Conservation (phyloP, 1,140 invertebrate species). For the Tribolium castaneum region DNA sequence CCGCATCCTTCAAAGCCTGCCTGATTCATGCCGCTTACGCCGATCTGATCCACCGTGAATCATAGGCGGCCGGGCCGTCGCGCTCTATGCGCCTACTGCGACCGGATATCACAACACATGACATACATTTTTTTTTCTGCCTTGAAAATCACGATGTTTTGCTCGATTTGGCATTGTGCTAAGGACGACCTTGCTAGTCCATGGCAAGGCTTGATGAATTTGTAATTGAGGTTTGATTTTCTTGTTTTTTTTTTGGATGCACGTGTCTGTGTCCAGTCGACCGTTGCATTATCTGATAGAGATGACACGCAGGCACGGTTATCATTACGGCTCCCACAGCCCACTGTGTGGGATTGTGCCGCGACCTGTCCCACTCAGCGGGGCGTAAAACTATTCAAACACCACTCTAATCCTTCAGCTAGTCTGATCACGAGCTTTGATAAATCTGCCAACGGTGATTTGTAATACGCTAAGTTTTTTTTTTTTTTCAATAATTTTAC, state of each 20-base stretch:
- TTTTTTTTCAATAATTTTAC: too few species aligned
- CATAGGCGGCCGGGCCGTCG: slow-evolving; percentile 39
- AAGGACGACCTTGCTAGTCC: too few species aligned
- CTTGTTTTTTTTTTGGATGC: background rate
- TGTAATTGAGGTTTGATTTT: too few species aligned
- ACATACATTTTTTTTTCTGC: background rate
- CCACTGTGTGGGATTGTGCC: slow-evolving; percentile 29
- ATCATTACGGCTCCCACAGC: slow-evolving; percentile 39
- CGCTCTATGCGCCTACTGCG: too few species aligned
- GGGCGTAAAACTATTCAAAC: slow-evolving; percentile 42
- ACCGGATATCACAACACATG: slow-evolving; percentile 8
- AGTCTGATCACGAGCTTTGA: slow-evolving; percentile 22
- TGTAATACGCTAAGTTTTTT: background rate
- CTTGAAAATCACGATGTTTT: too few species aligned
- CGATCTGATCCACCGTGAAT: too few species aligned
- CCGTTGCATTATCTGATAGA: slow-evolving; percentile 38
- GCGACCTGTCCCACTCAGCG: slow-evolving; percentile 42
- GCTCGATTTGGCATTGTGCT: too few species aligned
- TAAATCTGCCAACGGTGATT: slow-evolving; percentile 26
- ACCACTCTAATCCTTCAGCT: slow-evolving; percentile 36
- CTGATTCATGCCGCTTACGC: slow-evolving; percentile 47
- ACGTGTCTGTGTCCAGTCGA: slow-evolving; percentile 32
- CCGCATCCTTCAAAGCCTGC: slow-evolving; percentile 47
- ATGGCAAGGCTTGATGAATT: too few species aligned
- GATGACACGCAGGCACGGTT: slow-evolving; percentile 39